Evolutionary conservation across 2,113 vertebrate genomes (phyloP).

Genomic region (Trogon surrucura): DNA sequence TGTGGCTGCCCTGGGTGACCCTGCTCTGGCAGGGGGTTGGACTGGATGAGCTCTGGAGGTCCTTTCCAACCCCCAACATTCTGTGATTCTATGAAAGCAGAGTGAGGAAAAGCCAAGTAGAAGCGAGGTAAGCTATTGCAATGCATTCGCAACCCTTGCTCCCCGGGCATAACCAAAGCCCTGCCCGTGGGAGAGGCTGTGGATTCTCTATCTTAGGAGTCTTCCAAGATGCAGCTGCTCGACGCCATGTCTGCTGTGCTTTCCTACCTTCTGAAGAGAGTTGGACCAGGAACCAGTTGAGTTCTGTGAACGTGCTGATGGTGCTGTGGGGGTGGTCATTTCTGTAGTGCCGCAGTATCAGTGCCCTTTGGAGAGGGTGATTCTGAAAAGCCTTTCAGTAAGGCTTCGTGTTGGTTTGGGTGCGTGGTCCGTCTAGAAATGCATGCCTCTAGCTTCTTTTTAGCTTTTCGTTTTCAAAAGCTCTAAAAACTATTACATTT

Average conservation of each 20-base stretch:
- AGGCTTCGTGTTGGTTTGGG: background rate
- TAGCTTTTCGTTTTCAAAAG: background rate
- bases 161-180: background rate
- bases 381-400: background rate
- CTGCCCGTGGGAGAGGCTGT: background rate
- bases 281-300: background rate
- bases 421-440: background rate
- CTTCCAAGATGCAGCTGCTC: background rate
- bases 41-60: too few species aligned
- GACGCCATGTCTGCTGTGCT: background rate
- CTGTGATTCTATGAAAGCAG: background rate
- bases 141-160: background rate
- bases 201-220: background rate
- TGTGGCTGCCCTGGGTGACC: too few species aligned
- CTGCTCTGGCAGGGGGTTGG: too few species aligned
- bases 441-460: background rate
- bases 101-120: background rate
- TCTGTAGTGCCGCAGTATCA: background rate
- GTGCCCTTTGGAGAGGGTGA: background rate
- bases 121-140: background rate
- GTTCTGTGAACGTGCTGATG: background rate
- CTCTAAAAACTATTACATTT: background rate
- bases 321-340: rapidly evolving
- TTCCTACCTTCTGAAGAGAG: background rate
- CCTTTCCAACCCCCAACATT: too few species aligned